Evolutionary conservation across 1,140 invertebrate species (phyloP).

Genomic region (Branchinecta lindahli): DNA sequence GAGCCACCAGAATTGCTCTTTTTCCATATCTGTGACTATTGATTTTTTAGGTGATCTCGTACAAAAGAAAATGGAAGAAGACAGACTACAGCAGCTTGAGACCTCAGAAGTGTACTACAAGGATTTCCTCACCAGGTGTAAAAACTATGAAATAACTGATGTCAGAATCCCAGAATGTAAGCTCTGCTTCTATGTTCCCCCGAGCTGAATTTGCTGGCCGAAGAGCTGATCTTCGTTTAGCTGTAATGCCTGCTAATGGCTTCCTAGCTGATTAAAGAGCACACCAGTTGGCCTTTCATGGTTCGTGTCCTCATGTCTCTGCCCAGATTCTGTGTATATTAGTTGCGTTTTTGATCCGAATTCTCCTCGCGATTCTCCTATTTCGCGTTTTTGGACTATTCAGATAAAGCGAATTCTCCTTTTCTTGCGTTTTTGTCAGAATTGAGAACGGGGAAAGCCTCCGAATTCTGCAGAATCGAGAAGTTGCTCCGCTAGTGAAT

Average conservation of each 20-base stretch:
- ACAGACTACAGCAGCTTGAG: slow-evolving; percentile 49
- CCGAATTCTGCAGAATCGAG: no score
- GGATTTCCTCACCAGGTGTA: slow-evolving; percentile 62
- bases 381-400: no score
- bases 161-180: slow-evolving; percentile 35
- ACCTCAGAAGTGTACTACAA: slow-evolving; percentile 65
- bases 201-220: slow-evolving; percentile 16
- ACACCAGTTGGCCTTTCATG: no score
- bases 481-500: no score
- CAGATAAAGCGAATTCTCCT: no score
- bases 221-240: not conserved
- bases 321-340: no score
- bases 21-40: slow-evolving; percentile 41
- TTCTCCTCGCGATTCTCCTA: no score
- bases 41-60: slow-evolving; percentile 52
- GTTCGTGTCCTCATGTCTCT: no score
- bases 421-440: no score
- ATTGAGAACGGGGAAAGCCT: no score
- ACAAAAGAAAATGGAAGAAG: slow-evolving; percentile 44
- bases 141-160: slow-evolving; percentile 56
- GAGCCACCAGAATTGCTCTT: slow-evolving; percentile 48
- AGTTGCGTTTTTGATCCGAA: no score
- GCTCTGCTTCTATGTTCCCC: slow-evolving; percentile 10
- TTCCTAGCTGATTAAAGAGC: no score
- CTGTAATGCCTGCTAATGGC: not conserved